A percentile compares a stretch with the other conserved stretches of the same genome.
Conservation (phyloP, 2,113 vertebrate species). For the Aegithalos caudatus region DNA sequence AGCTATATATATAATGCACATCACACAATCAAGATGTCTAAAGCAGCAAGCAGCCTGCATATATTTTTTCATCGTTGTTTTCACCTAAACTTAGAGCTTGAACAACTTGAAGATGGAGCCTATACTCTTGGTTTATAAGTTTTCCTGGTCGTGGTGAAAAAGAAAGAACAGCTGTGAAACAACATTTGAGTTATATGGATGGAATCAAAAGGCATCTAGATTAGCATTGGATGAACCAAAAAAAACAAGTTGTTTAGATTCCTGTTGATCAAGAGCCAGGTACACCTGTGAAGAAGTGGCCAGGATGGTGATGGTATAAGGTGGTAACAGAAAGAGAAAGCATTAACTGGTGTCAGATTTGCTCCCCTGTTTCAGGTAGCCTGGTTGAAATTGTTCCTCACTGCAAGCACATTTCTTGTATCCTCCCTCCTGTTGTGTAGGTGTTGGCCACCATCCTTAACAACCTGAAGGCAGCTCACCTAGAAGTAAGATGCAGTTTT, state of each 20-base stretch:
- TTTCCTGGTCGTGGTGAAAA: background rate
- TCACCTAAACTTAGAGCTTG: background rate
- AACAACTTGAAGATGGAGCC: background rate
- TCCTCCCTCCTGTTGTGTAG: background rate
- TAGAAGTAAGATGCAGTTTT: background rate
- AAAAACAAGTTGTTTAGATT: too few relatives aligned
- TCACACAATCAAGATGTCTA: background rate
- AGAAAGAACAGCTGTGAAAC: background rate
- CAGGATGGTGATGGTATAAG: background rate
- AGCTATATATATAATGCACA: background rate
- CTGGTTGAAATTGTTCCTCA: background rate
- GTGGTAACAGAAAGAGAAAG: background rate
- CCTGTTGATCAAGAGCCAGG: background rate
- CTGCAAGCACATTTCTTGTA: background rate
- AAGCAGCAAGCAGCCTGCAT: background rate
- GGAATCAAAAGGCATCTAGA: background rate
- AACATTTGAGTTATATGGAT: background rate
- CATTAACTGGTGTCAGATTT: background rate
- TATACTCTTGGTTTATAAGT: background rate
- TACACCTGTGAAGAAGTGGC: background rate
- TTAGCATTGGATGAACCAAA: background rate
- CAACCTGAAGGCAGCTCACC: background rate
- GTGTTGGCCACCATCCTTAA: background rate
- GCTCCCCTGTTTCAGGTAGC: background rate
- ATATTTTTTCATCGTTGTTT: background rate